These are phyloP conservation scores for Spea hammondii DNA, from an alignment of 2,797 vertebrate genomes.

Conservation along the genomic window DNA sequence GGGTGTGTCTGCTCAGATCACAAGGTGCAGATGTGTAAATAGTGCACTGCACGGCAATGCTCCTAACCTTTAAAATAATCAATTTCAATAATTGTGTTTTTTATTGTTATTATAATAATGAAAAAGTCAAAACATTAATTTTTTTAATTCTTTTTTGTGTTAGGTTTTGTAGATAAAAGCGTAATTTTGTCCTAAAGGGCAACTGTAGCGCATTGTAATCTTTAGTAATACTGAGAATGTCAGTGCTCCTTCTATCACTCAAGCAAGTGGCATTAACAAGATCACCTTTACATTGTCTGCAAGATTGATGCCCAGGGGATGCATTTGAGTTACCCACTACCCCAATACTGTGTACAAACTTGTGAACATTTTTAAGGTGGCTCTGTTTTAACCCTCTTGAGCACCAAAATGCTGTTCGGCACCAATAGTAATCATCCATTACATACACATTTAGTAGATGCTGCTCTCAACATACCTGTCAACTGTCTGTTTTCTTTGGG, in stretches of 20 bases:
- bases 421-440: no score
- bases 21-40: conserved; percentile 28
- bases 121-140: conserved; percentile 5
- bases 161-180: not conserved
- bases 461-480: no score
- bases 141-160: not conserved
- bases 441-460: no score
- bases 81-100: not conserved
- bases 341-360: not conserved
- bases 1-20: conserved; percentile 31
- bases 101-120: not conserved
- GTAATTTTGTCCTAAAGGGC: not conserved
- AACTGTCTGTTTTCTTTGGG: no score
- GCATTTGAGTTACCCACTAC: not conserved
- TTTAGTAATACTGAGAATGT: not conserved
- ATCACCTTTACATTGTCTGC: not conserved
- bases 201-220: not conserved
- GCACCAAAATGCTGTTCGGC: no score
- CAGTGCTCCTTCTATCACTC: not conserved
- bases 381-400: not conserved
- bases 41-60: conserved; percentile 51
- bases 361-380: not conserved
- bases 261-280: not conserved
- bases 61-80: conserved; percentile 27
- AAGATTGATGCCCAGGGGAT: not conserved